Percentiles rank a stretch among this genome's conserved stretches.
Conservation (phyloP, 2,797 vertebrate genomes). For the Takifugu rubripes region DNA sequence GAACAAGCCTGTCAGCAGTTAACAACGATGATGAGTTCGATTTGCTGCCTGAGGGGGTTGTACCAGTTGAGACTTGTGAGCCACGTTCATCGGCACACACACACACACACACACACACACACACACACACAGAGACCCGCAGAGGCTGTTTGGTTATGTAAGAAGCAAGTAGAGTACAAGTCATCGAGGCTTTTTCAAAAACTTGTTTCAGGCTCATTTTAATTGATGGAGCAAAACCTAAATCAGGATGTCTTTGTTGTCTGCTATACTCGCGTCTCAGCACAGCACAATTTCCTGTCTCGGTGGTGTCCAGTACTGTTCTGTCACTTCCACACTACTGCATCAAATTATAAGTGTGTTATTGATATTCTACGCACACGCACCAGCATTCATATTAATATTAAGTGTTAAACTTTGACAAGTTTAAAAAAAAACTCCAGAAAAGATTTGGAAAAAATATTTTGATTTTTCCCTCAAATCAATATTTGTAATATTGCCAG, state of each 20-base stretch:
- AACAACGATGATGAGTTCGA: constrained; percentile 31
- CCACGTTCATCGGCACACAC: constrained; percentile 1
- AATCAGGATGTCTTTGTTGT: constrained; percentile 39
- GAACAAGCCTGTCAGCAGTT: constrained; percentile 1
- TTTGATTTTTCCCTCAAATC: constrained; percentile 7
- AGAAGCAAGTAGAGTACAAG: constrained; percentile 42
- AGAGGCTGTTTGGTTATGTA: constrained; percentile 54
- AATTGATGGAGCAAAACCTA: constrained; percentile 59
- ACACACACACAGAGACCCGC: constrained; percentile 8
- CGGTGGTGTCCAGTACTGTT: constrained; percentile 4
- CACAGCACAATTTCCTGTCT: constrained; percentile 1
- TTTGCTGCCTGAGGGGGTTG: constrained; percentile 20
- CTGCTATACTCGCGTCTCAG: constrained; percentile 24
- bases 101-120: neutral
- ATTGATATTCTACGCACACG: too few species aligned
- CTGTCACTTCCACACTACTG: neutral
- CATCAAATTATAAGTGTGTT: too few species aligned
- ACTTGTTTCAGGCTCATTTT: constrained; percentile 54
- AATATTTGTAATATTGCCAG: neutral
- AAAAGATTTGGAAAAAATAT: neutral
- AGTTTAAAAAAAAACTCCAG: neutral
- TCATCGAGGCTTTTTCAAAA: constrained; percentile 41
- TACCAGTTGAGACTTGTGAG: constrained; percentile 38
- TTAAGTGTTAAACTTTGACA: neutral
- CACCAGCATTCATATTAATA: neutral